phyloP scores from a whole-genome alignment of 2,888 invertebrate genomes.

The Clanis bilineata region DNA sequence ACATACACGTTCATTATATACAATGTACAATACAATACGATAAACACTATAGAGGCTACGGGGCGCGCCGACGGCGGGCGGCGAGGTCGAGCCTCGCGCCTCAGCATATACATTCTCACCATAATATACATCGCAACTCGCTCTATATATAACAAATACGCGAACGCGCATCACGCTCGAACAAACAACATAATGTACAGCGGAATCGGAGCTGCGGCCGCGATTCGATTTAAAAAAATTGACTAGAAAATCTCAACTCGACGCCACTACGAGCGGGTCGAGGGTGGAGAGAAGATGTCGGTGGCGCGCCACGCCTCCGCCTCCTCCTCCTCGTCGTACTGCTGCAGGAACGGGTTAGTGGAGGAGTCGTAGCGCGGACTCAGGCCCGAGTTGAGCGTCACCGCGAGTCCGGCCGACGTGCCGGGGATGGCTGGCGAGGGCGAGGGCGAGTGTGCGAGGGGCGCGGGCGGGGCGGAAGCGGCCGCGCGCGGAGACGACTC shows the following conservation, averaged over 20 bases:
- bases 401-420: conserved; percentile 84
- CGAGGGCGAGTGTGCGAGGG: conserved; percentile 60
- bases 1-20: conserved; percentile 76
- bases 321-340: conserved; percentile 77
- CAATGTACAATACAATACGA: conserved; percentile 78
- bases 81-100: conserved; percentile 60
- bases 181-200: conserved; percentile 77
- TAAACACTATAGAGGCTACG: conserved; percentile 68
- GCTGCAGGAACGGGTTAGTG: conserved; percentile 84
- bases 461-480: conserved; percentile 51
- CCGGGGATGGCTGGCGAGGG: conserved; percentile 77
- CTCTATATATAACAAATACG: conserved; percentile 76
- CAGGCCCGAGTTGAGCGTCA: conserved; percentile 78
- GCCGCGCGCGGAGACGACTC: conserved; percentile 43
- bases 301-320: conserved; percentile 76
- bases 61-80: conserved; percentile 63
- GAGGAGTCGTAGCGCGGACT: conserved; percentile 71
- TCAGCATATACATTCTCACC: conserved; percentile 76
- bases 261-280: conserved; percentile 75
- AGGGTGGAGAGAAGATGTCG: conserved; percentile 73
- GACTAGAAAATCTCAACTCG: conserved; percentile 80
- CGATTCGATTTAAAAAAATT: conserved; percentile 77
- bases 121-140: conserved; percentile 78
- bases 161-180: conserved; percentile 73
- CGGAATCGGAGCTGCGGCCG: conserved; percentile 76